Evolutionary conservation across 2,113 vertebrate species (phyloP).

Genomic region (Turdus rufiventris): DNA sequence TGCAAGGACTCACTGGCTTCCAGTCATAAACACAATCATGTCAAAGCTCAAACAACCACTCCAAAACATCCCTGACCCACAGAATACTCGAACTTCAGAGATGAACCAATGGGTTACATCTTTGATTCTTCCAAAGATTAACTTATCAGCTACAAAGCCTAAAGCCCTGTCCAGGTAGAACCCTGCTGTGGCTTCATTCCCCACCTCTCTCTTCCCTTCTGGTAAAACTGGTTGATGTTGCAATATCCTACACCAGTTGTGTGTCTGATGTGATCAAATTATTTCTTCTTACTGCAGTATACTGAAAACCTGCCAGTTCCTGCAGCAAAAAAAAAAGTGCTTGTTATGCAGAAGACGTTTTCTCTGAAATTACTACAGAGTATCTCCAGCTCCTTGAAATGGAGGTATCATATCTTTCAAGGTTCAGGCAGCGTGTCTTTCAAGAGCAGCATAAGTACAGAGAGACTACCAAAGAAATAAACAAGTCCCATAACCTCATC

Average conservation of each 20-base stretch:
- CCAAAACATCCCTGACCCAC: background rate
- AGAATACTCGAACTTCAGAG: background rate
- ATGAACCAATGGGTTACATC: background rate
- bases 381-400: background rate
- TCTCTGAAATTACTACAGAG: background rate
- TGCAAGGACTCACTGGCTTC: background rate
- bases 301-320: slow-evolving; percentile 43
- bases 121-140: background rate
- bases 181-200: background rate
- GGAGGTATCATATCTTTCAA: background rate
- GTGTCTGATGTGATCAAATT: background rate
- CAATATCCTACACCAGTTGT: background rate
- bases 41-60: background rate
- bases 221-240: background rate
- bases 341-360: slow-evolving; percentile 36
- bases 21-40: background rate
- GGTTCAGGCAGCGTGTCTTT: background rate
- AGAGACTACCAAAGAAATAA: background rate
- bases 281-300: slow-evolving; percentile 34
- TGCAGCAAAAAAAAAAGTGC: background rate
- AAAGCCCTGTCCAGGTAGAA: background rate
- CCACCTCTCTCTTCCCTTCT: background rate
- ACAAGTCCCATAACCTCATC: background rate
- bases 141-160: background rate
- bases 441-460: background rate